phyloP scores from a whole-genome alignment of 2,888 invertebrate species.

The Drosophila conformis region DNA sequence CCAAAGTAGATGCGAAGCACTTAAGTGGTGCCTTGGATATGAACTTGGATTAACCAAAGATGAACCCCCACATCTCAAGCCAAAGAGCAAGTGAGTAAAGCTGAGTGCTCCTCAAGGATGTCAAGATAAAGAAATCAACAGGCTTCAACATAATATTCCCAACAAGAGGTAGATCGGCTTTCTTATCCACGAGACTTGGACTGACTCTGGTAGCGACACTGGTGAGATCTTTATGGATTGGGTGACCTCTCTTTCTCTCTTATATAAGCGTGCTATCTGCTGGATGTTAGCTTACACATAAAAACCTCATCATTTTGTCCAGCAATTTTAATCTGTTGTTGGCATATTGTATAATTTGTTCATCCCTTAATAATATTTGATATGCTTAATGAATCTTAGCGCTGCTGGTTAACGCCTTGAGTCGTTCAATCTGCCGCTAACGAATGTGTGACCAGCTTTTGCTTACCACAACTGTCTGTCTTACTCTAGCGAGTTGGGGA shows the following conservation, averaged over 20 bases:
- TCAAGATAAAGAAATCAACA: not conserved
- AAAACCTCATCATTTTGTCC: not conserved
- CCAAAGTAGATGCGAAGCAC: not conserved
- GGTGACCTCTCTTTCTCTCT: not conserved
- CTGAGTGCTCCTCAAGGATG: not conserved
- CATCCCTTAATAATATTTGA: not conserved
- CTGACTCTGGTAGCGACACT: not conserved
- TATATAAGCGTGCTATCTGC: not conserved
- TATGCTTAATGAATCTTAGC: slow-evolving; percentile 44
- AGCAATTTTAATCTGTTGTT: not conserved
- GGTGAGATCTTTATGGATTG: no score
- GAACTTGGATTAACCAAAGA: slow-evolving; percentile 1
- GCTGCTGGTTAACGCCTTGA: slow-evolving; percentile 49
- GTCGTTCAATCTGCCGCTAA: slow-evolving; percentile 55
- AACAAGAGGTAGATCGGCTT: not conserved
- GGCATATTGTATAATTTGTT: not conserved
- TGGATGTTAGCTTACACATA: not conserved
- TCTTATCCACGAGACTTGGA: no score
- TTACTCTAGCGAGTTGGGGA: not conserved
- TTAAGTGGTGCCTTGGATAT: slow-evolving; percentile 8
- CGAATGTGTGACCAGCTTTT: slow-evolving; percentile 35
- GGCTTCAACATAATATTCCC: not conserved
- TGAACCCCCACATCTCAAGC: not conserved
- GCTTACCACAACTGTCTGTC: slow-evolving; percentile 10
- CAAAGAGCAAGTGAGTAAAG: not conserved